A percentile compares a stretch with the other conserved stretches of the same genome.
These are phyloP conservation scores for Nasua narica DNA, from an alignment of 2,797 vertebrate genomes.

Conservation along the genomic window DNA sequence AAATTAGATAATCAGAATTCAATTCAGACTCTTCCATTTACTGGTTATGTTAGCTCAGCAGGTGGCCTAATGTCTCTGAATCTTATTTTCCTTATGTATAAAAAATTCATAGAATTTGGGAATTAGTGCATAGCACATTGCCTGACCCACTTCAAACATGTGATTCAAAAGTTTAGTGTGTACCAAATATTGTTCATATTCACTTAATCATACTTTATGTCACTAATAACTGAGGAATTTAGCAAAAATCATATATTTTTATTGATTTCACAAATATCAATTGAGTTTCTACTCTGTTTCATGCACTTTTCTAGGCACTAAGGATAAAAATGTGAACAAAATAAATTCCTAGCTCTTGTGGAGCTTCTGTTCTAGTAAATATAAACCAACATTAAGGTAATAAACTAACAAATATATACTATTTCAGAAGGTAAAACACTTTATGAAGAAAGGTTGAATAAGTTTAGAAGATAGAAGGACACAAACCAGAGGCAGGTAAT, in stretches of 20 bases:
- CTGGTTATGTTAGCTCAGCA: not conserved
- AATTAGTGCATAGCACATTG: not conserved
- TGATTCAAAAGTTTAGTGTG: not conserved
- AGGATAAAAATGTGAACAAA: not conserved
- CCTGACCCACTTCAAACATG: not conserved
- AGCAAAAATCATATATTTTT: not conserved
- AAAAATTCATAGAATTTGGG: not conserved
- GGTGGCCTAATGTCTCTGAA: not conserved
- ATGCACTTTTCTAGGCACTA: not conserved
- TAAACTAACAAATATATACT: not conserved
- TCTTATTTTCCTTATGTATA: not conserved
- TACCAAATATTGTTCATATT: not conserved
- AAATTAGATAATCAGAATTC: conserved; percentile 10
- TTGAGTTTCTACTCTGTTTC: not conserved
- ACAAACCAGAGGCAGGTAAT: not conserved
- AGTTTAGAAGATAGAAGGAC: not conserved
- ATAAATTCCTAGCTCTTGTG: not conserved
- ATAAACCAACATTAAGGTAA: not conserved
- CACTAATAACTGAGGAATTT: not conserved
- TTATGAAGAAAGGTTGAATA: not conserved
- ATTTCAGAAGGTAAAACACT: not conserved
- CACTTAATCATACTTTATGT: not conserved
- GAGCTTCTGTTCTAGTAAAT: not conserved
- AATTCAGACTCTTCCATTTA: not conserved
- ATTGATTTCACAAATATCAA: not conserved